Evolutionary conservation across 2,113 vertebrate genomes (phyloP).

Genomic region (Charadrius vociferus): DNA sequence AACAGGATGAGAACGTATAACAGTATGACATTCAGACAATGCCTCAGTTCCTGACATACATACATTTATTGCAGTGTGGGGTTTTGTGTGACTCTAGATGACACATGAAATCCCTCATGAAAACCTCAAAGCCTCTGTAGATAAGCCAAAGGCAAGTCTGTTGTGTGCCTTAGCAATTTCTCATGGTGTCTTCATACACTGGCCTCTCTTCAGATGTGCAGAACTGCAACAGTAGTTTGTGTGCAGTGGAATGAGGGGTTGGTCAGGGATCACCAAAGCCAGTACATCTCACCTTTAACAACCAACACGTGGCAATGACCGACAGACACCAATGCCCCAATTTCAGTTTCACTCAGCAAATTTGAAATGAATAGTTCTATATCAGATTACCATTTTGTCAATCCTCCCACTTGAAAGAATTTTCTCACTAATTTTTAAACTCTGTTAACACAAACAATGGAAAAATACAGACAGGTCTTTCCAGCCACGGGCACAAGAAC

Average conservation of each 20-base stretch:
- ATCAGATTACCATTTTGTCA: neutral
- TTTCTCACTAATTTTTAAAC: slow-evolving; percentile 35
- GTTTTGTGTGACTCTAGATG: neutral
- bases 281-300: neutral
- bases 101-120: neutral
- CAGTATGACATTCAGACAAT: neutral
- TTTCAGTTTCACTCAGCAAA: neutral
- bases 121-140: neutral
- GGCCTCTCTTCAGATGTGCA: neutral
- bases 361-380: neutral
- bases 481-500: neutral
- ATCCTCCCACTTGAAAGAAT: neutral
- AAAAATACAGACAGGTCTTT: slow-evolving; percentile 24
- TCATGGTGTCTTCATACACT: rapidly evolving
- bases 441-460: slow-evolving; percentile 21
- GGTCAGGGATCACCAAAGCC: neutral
- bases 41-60: neutral
- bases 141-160: neutral
- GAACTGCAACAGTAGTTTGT: neutral
- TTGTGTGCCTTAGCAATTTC: neutral
- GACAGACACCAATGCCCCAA: neutral
- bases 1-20: neutral
- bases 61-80: neutral
- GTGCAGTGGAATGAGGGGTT: rapidly evolving
- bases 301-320: neutral